These are phyloP conservation scores for Anomalospiza imberbis DNA, from an alignment of 2,797 vertebrate species.

Conservation along the genomic window DNA sequence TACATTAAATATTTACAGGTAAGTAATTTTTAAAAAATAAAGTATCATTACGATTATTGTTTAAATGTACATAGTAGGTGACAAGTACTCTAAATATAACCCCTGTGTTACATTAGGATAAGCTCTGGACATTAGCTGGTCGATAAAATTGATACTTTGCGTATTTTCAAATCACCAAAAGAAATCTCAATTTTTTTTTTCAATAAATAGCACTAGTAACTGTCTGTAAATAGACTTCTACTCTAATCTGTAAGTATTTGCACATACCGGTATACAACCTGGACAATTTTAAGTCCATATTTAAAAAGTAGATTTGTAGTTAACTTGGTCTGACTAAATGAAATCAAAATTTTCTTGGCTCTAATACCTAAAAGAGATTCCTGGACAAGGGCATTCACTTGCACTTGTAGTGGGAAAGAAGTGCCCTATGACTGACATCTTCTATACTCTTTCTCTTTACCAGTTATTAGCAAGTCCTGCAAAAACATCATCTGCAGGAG, in stretches of 20 bases:
- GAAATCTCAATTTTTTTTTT: background rate
- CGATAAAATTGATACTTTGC: background rate
- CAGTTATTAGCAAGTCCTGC: background rate
- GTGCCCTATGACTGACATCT: background rate
- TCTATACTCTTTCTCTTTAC: background rate
- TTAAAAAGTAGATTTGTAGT: background rate
- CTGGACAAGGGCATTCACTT: background rate
- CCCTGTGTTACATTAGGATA: rapidly evolving
- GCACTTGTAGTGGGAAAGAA: background rate
- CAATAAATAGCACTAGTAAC: background rate
- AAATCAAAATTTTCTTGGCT: background rate
- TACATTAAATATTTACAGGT: background rate
- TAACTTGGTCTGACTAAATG: background rate
- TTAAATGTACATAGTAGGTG: background rate
- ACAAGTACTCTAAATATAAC: background rate
- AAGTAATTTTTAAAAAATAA: background rate
- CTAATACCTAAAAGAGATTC: background rate
- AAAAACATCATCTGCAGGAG: background rate
- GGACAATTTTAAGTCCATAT: background rate
- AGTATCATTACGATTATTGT: background rate
- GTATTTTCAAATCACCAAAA: background rate
- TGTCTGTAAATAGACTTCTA: background rate
- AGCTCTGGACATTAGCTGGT: background rate
- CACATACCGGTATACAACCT: background rate
- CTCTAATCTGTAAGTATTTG: background rate